phyloP scores from a whole-genome alignment of 2,888 invertebrate species.

The Acrobasis repandana region DNA sequence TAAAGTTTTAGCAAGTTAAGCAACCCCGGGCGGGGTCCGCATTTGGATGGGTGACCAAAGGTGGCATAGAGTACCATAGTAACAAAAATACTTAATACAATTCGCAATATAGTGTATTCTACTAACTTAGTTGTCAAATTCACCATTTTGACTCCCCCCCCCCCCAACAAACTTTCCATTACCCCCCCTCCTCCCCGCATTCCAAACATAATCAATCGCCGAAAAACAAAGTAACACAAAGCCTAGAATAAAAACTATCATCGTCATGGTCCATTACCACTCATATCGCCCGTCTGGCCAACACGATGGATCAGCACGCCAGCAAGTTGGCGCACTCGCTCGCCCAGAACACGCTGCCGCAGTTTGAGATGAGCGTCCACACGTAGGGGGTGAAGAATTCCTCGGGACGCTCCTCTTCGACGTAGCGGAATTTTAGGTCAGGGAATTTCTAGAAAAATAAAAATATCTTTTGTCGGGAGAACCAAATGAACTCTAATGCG shows the following conservation, averaged over 20 bases:
- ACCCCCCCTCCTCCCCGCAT: too few relatives aligned
- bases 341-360: conserved; percentile 78
- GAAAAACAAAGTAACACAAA: background rate
- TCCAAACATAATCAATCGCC: background rate
- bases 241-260: background rate
- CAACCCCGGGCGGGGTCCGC: too few relatives aligned
- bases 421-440: conserved; percentile 98
- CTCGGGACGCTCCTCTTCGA: conserved; percentile 99
- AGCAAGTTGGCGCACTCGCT: conserved; percentile 70
- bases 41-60: too few relatives aligned
- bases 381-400: conserved; percentile 99
- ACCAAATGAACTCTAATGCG: too few relatives aligned
- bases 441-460: conserved; percentile 96
- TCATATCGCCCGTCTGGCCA: background rate
- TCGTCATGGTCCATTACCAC: background rate
- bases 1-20: too few relatives aligned
- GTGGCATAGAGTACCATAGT: too few relatives aligned
- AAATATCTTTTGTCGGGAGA: too few relatives aligned
- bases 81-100: too few relatives aligned
- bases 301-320: conserved; percentile 51
- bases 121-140: too few relatives aligned
- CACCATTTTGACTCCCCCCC: too few relatives aligned
- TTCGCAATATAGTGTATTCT: too few relatives aligned
- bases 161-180: too few relatives aligned
- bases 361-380: conserved; percentile 93